Conservation (phyloP, 2,113 vertebrate genomes). For the Caloenas nicobarica region DNA sequence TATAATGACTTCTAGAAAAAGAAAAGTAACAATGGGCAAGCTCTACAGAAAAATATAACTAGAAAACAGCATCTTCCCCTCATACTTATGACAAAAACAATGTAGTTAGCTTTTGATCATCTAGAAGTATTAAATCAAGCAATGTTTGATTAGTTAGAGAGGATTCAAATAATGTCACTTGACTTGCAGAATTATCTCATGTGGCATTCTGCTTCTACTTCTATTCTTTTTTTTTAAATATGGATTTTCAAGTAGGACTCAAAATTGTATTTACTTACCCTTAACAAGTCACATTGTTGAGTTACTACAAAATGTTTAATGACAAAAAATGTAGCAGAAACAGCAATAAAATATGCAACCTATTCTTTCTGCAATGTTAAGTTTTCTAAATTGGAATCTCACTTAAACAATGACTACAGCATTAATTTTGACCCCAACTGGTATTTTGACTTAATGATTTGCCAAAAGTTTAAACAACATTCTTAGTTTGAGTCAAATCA, state of each 20-base stretch:
- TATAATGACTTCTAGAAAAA: not conserved
- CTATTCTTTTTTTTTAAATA: not conserved
- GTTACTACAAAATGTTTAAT: not conserved
- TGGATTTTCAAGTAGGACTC: not conserved
- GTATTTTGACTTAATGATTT: not conserved
- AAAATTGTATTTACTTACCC: not conserved
- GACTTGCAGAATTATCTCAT: not conserved
- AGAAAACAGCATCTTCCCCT: not conserved
- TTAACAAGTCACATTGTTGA: not conserved
- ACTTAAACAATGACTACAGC: not conserved
- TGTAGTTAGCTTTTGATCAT: not conserved
- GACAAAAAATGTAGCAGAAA: not conserved
- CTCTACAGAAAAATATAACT: not conserved
- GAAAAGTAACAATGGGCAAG: not conserved
- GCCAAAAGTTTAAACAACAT: not conserved
- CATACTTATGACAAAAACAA: rapidly evolving
- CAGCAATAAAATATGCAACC: not conserved
- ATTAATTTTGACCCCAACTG: not conserved
- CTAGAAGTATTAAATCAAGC: not conserved
- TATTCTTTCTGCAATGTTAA: not conserved
- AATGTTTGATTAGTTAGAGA: not conserved
- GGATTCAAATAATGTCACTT: not conserved
- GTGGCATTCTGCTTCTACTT: not conserved
- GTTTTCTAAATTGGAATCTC: not conserved
- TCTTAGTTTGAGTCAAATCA: not conserved